Percentiles rank a stretch among this genome's conserved stretches.
phyloP scores from a whole-genome alignment of 2,888 invertebrate species.

The Sphinx pinastri region DNA sequence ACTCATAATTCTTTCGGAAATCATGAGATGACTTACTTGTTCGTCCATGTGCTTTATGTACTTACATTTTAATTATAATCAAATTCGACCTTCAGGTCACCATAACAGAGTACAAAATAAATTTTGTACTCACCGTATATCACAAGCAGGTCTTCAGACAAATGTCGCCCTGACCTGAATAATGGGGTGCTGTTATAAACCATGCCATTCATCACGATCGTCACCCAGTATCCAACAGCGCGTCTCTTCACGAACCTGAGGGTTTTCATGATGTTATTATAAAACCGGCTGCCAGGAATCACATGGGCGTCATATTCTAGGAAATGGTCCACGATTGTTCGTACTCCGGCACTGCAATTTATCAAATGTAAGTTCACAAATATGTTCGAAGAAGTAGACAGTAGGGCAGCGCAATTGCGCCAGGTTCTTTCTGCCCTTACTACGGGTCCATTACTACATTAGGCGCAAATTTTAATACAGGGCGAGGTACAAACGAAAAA shows the following conservation, averaged over 20 bases:
- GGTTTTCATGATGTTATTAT: slow-evolving; percentile 35
- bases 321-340: slow-evolving; percentile 40
- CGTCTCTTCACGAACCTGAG: slow-evolving; percentile 56
- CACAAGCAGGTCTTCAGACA: slow-evolving; percentile 52
- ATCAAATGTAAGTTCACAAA: too few species aligned
- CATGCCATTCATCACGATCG: slow-evolving; percentile 52
- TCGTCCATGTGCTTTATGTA: too few species aligned
- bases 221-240: slow-evolving; percentile 55
- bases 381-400: not conserved
- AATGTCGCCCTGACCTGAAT: slow-evolving; percentile 56
- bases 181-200: slow-evolving; percentile 51
- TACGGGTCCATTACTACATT: too few species aligned
- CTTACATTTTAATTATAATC: too few species aligned
- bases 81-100: too few species aligned
- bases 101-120: not conserved
- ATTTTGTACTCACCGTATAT: slow-evolving; percentile 47
- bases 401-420: too few species aligned
- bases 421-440: too few species aligned
- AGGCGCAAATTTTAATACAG: too few species aligned
- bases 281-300: slow-evolving; percentile 41
- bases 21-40: too few species aligned
- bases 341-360: slow-evolving; percentile 38
- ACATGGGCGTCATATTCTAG: slow-evolving; percentile 42
- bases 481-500: too few species aligned
- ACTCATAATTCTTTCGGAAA: too few species aligned